Conservation (phyloP, 92 coral and sea anemone genomes). For the Hydrozoanthus gracilis region DNA sequence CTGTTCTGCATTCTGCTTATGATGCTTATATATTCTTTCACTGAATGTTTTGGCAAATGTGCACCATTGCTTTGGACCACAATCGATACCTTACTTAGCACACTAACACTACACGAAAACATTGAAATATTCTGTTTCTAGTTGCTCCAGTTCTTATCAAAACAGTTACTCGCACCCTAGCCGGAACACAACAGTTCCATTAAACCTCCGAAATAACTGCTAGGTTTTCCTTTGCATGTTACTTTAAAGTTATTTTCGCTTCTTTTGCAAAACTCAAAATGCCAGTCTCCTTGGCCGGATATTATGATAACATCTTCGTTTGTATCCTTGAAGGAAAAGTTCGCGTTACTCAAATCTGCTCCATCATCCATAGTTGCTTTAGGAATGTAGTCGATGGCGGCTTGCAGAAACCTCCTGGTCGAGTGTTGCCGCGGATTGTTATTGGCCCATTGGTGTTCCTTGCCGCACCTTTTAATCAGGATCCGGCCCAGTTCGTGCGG, state of each 20-base stretch:
- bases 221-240: neutral
- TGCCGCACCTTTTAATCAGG: slow-evolving; percentile 20
- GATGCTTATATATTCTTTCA: too few species aligned
- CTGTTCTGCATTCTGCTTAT: too few species aligned
- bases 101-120: too few species aligned
- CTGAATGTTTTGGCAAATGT: too few species aligned
- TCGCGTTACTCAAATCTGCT: slow-evolving; percentile 23
- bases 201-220: neutral
- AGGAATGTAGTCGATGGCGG: slow-evolving; percentile 39
- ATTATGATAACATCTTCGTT: neutral
- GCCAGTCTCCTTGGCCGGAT: slow-evolving; percentile 31
- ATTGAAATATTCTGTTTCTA: too few species aligned
- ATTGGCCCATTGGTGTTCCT: slow-evolving; percentile 2
- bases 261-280: slow-evolving; percentile 14
- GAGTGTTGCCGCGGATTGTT: slow-evolving; percentile 7
- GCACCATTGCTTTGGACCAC: too few species aligned
- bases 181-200: neutral
- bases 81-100: too few species aligned
- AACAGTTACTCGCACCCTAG: neutral
- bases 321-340: slow-evolving; percentile 24
- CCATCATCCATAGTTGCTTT: slow-evolving; percentile 27
- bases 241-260: neutral
- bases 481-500: slow-evolving; percentile 17
- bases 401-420: slow-evolving; percentile 29
- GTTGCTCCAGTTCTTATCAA: too few species aligned